Evolutionary conservation across 2,797 vertebrate genomes (phyloP).

Genomic region (Steatocranus sp.): DNA sequence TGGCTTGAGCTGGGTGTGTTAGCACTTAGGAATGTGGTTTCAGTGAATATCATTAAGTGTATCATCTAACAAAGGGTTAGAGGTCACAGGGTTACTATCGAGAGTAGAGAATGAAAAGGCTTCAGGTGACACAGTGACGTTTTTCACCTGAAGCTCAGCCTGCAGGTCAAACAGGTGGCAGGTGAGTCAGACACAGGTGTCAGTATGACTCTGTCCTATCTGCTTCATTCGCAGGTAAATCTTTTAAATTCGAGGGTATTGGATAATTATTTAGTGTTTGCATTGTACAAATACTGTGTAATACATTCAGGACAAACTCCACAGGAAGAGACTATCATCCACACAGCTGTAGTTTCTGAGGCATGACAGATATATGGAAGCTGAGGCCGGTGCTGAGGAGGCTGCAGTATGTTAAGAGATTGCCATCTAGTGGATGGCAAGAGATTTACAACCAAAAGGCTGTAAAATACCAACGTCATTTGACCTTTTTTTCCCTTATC

Average conservation of each 20-base stretch:
- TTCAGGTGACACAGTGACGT: neutral
- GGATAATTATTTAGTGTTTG: neutral
- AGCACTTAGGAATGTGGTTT: conserved; percentile 1
- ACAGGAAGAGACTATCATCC: neutral
- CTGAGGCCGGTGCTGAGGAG: neutral
- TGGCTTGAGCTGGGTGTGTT: neutral
- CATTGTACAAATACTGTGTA: neutral
- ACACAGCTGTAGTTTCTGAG: neutral
- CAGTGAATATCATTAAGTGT: neutral
- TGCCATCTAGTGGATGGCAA: neutral
- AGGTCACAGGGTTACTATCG: neutral
- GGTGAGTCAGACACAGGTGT: neutral
- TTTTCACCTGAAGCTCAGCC: neutral
- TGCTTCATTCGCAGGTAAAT: neutral
- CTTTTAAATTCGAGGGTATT: neutral
- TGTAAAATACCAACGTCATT: neutral
- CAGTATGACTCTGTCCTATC: neutral
- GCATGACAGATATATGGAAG: neutral
- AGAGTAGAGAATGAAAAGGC: neutral
- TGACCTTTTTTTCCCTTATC: neutral
- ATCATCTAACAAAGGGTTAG: neutral
- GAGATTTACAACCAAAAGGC: neutral
- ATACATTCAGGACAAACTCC: neutral
- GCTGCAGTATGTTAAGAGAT: neutral
- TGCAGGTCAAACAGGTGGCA: neutral